Percentiles rank a stretch among this genome's conserved stretches.
phyloP scores from a whole-genome alignment of 1,140 invertebrate genomes.

The Teleogryllus occipitalis region DNA sequence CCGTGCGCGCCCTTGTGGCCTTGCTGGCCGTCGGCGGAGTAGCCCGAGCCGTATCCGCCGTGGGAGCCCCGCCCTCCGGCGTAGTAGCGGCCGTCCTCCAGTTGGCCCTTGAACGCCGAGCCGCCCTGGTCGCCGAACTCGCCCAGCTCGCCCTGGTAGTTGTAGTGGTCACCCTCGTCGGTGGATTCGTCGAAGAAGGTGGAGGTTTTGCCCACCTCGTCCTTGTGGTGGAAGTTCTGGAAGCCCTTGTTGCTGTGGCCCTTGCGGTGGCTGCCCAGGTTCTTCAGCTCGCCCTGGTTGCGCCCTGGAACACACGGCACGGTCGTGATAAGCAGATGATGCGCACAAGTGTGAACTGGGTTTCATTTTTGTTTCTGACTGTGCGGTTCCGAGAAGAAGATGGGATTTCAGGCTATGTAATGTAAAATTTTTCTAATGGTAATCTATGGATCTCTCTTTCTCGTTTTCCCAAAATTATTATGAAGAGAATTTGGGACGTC shows the following conservation, averaged over 20 bases:
- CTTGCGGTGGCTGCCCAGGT: slow-evolving; percentile 50
- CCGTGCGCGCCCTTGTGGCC: slow-evolving; percentile 18
- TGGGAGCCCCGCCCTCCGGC: neutral
- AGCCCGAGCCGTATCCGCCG: slow-evolving; percentile 14
- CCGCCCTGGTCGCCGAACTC: slow-evolving; percentile 46
- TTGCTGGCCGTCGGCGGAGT: neutral
- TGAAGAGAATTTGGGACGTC: no score
- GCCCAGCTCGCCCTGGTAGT: slow-evolving; percentile 43
- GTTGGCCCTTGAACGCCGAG: slow-evolving; percentile 21
- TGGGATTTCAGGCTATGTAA: no score
- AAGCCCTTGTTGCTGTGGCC: slow-evolving; percentile 55
- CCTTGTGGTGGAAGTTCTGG: slow-evolving; percentile 54
- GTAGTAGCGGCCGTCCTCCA: slow-evolving; percentile 12
- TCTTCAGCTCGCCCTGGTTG: slow-evolving; percentile 43
- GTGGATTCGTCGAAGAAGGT: slow-evolving; percentile 57
- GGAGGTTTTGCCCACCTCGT: slow-evolving; percentile 54
- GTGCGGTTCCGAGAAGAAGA: no score
- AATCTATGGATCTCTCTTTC: no score
- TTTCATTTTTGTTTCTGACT: no score
- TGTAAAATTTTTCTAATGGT: no score
- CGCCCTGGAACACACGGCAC: slow-evolving; percentile 28
- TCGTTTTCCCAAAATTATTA: no score
- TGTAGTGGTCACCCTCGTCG: slow-evolving; percentile 46
- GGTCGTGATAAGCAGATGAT: neutral
- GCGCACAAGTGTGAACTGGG: no score